Evolutionary conservation across 2,113 vertebrate species (phyloP).

Genomic region (Saguinus imperator): DNA sequence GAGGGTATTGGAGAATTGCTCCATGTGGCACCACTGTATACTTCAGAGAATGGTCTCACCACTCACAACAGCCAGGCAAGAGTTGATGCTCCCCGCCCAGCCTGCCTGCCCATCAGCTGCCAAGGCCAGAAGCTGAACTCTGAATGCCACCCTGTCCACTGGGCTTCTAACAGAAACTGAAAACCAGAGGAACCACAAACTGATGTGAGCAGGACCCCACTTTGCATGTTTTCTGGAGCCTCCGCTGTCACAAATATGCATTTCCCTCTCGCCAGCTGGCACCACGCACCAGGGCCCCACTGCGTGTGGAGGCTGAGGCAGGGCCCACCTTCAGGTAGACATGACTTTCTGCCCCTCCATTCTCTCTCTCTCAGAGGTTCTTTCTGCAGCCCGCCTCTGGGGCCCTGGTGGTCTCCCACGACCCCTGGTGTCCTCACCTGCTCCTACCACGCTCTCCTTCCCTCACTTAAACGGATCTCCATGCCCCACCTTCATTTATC

Average conservation of each 20-base stretch:
- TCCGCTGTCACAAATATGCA: accelerated
- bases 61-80: neutral
- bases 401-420: accelerated
- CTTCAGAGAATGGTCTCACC: neutral
- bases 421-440: neutral
- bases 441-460: neutral
- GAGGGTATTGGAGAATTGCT: neutral
- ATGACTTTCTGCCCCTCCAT: neutral
- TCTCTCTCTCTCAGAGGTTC: neutral
- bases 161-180: neutral
- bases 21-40: neutral
- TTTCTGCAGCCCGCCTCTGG: neutral
- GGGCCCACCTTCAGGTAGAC: accelerated
- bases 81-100: neutral
- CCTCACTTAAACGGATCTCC: neutral
- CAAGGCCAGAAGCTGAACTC: neutral
- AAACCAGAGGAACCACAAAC: neutral
- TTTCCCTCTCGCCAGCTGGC: neutral
- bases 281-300: neutral
- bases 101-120: neutral
- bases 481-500: neutral
- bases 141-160: neutral
- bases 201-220: neutral
- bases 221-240: neutral
- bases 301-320: accelerated